A percentile compares a stretch with the other conserved stretches of the same genome.
These are phyloP conservation scores for Upupa epops DNA, from an alignment of 2,113 vertebrate genomes.

Conservation along the genomic window DNA sequence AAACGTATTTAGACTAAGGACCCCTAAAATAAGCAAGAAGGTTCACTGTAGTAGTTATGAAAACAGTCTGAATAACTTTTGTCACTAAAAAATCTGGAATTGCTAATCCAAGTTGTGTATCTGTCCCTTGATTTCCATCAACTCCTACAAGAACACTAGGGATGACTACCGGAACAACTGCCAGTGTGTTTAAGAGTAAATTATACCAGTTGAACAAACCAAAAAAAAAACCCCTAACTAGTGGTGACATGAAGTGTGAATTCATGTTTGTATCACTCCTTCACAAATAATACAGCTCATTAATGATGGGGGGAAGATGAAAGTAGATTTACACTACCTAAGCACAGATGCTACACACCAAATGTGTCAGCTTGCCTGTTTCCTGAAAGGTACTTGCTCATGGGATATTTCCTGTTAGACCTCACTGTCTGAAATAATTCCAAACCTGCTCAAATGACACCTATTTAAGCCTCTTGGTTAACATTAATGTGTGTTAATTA, in stretches of 20 bases:
- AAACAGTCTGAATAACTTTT: background rate
- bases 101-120: background rate
- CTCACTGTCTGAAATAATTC: background rate
- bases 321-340: background rate
- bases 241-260: background rate
- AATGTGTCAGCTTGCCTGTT: background rate
- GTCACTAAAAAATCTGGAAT: background rate
- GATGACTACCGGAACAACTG: background rate
- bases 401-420: background rate
- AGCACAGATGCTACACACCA: background rate
- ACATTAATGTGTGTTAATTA: background rate
- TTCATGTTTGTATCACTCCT: background rate
- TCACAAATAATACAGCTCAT: background rate
- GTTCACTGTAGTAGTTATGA: background rate
- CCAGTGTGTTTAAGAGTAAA: background rate
- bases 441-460: background rate
- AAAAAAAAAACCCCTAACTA: background rate
- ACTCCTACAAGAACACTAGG: background rate
- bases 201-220: background rate
- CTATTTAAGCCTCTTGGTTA: background rate
- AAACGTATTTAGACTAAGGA: background rate
- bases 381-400: background rate
- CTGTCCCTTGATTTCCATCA: background rate
- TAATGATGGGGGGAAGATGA: background rate
- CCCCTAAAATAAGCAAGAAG: background rate